Evolutionary conservation across 2,113 vertebrate genomes (phyloP), one percentile per base, ranked within the genome.

Genomic region (Macroglossus sobrinus): DNA sequence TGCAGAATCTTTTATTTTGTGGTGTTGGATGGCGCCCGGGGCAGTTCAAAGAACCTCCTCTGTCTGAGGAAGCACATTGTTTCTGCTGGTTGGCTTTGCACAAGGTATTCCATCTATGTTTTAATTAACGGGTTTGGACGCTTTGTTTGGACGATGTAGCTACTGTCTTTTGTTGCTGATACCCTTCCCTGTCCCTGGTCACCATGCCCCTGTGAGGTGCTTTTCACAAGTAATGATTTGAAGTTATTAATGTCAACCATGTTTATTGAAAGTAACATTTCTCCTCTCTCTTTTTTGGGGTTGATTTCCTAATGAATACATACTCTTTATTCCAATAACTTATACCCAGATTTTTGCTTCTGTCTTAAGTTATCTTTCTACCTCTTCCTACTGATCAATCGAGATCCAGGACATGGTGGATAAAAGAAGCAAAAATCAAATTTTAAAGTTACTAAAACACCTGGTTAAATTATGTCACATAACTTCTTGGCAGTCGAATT

Each of bases 41-140:
- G 59, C 38, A 50, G 15, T 57, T 68, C 35, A 12, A 6, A 12
- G 64, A 33, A 4, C 13, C 13, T 85, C 2, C 64, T 64, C 28
- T 6, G 21, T 59, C 18, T 26, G 1, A 45, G 28, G 50, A 33
- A 80, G 21, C 7, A 2, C 18, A 43, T 12, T 18, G 28, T 6
- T 55, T 7, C 19, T 8, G 45, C n/a, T n/a, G 38, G 40, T 33
- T 75, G 18, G 22, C 55, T 75, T 50, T 74, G 16, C 43, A 18
- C 0, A 0, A 19, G 7, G 3, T 22, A 7, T 24, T 2, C 11
- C 8, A 24, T 5, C 2, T 19, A 2, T 3, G 10, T 22, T n/a
- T 45, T 43, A 35, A 47, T 64, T 33, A 72, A 2, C 26, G 1
- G 1, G 21, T 7, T 69, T 66, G 24, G 53, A 6, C 47, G 26